These are phyloP conservation scores for Dicycla oo DNA, from an alignment of 2,888 invertebrate species.

Conservation along the genomic window DNA sequence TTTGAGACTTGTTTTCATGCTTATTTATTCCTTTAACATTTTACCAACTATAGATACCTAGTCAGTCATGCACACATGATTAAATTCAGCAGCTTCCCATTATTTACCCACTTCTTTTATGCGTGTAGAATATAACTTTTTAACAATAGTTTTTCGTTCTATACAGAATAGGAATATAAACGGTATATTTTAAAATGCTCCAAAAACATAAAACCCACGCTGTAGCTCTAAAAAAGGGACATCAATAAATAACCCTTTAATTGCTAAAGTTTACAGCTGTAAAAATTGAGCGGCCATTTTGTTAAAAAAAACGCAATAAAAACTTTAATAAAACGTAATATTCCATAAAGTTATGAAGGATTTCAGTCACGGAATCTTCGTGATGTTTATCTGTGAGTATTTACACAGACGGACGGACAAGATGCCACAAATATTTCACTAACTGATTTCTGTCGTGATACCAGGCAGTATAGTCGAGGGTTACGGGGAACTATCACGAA, in stretches of 20 bases:
- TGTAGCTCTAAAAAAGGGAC: slow-evolving; percentile 50
- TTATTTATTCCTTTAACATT: too few relatives aligned
- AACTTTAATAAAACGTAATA: slow-evolving; percentile 56
- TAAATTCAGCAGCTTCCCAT: not conserved
- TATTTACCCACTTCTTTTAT: not conserved
- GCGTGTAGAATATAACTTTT: not conserved
- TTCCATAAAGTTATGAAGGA: slow-evolving; percentile 55
- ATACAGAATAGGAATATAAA: slow-evolving; percentile 8
- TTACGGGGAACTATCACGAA: slow-evolving; percentile 53
- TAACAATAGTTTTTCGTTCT: not conserved
- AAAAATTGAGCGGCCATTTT: slow-evolving; percentile 62
- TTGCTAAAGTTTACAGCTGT: slow-evolving; percentile 62
- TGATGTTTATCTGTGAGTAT: slow-evolving; percentile 63
- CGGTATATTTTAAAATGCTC: slow-evolving; percentile 19
- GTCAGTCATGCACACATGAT: not conserved
- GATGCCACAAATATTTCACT: slow-evolving; percentile 62
- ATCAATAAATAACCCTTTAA: slow-evolving; percentile 66
- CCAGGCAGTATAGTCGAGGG: slow-evolving; percentile 46
- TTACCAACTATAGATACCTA: too few relatives aligned
- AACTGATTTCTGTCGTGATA: slow-evolving; percentile 68
- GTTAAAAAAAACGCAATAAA: slow-evolving; percentile 61
- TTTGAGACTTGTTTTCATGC: too few relatives aligned
- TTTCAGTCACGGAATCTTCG: slow-evolving; percentile 59
- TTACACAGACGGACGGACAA: slow-evolving; percentile 58
- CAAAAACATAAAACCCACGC: slow-evolving; percentile 50